These are phyloP conservation scores for Apogon talboti DNA, from an alignment of 2,797 vertebrate genomes.

Conservation along the genomic window DNA sequence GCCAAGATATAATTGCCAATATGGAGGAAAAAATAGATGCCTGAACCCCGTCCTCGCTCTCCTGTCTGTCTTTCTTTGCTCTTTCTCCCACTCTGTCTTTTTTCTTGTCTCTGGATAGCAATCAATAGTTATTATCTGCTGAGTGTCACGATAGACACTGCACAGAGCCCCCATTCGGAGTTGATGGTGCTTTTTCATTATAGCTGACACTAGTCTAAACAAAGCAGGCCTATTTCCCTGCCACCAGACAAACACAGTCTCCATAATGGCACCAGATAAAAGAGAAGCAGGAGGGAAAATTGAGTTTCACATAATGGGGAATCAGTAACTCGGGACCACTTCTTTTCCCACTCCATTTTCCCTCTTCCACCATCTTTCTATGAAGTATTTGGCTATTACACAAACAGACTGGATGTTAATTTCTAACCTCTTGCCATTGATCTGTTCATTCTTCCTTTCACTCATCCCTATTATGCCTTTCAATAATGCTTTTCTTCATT, in stretches of 20 bases:
- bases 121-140: slow-evolving; percentile 86
- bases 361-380: slow-evolving; percentile 48
- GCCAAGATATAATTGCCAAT: slow-evolving; percentile 55
- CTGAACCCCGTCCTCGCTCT: slow-evolving; percentile 40
- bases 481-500: slow-evolving; percentile 43
- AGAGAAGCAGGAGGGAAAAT: slow-evolving; percentile 80
- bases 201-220: slow-evolving; percentile 85
- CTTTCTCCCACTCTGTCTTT: slow-evolving; percentile 56
- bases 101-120: slow-evolving; percentile 75
- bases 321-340: slow-evolving; percentile 77
- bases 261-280: slow-evolving; percentile 83
- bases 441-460: slow-evolving; percentile 43
- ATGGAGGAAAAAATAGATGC: slow-evolving; percentile 14
- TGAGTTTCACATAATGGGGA: slow-evolving; percentile 83
- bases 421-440: slow-evolving; percentile 53
- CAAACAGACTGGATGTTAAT: slow-evolving; percentile 59
- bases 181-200: slow-evolving; percentile 87
- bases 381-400: slow-evolving; percentile 59
- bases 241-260: slow-evolving; percentile 81
- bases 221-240: slow-evolving; percentile 82
- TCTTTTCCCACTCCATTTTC: slow-evolving; percentile 59
- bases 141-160: slow-evolving; percentile 73
- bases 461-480: slow-evolving; percentile 47
- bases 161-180: slow-evolving; percentile 73
- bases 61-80: slow-evolving; percentile 64